phyloP scores from a whole-genome alignment of 2,113 vertebrate genomes.

The Zosterops lateralis region DNA sequence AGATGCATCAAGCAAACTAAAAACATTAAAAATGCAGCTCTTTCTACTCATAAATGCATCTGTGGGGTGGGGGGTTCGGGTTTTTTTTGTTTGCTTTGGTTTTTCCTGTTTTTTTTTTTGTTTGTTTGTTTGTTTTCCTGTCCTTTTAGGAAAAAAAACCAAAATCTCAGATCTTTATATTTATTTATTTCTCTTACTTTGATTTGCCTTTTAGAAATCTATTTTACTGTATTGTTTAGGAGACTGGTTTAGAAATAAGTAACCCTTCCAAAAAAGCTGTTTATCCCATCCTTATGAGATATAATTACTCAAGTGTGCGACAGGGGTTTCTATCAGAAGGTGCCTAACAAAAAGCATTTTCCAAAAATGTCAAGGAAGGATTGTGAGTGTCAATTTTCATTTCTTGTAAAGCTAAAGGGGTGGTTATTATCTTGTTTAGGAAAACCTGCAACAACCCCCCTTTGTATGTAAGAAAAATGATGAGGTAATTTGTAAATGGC shows the following conservation, averaged over 20 bases:
- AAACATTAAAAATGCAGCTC: not conserved
- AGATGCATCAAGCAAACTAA: not conserved
- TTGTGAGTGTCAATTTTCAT: not conserved
- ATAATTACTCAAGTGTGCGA: not conserved
- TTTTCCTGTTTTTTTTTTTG: not conserved
- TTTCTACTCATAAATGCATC: not conserved
- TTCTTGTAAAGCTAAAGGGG: not conserved
- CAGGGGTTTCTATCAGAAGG: not conserved
- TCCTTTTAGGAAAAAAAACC: not conserved
- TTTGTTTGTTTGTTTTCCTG: too few relatives aligned
- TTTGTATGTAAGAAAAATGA: not conserved
- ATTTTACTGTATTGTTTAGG: not conserved
- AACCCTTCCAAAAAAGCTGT: not conserved
- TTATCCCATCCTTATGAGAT: not conserved
- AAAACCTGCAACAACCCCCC: not conserved
- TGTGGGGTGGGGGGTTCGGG: not conserved
- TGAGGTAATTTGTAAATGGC: not conserved
- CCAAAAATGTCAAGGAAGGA: not conserved
- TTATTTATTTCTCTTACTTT: not conserved
- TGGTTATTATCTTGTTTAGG: not conserved
- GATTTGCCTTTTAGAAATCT: not conserved
- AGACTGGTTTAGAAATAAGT: not conserved
- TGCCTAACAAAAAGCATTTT: not conserved
- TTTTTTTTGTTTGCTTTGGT: not conserved
- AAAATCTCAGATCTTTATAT: not conserved